Evolutionary conservation across 2,797 vertebrate species (phyloP), one percentile per base, ranked within the genome.

Genomic region (Huso huso): DNA sequence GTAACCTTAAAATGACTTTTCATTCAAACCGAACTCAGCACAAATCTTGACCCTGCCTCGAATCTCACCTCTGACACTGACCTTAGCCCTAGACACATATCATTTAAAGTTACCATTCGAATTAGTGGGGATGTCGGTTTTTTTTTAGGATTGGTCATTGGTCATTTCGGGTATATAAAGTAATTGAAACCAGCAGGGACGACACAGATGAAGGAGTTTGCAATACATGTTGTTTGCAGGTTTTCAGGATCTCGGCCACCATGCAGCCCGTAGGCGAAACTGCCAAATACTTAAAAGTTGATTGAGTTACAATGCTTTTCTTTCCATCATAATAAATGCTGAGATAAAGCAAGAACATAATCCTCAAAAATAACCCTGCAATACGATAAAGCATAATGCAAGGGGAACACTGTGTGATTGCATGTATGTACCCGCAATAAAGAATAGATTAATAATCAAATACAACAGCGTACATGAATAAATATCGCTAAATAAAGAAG

Each of bases 1-100:
- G 37, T 5, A 5, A 37, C 37, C 37, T 37, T 37, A 37, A 37
- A 37, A 37, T 5, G 37, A 37, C 37, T 37, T 37, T 5, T 37
- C 5, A 37, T 37, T 37, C 37, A 37, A 37, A 37, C 37, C 37
- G 37, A 5, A 37, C 37, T 37, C 37, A 37, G 37, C 37, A 37
- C 37, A 37, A n/a, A 12, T 59, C 58, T 51, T 63, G 67, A 72
- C 69, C 65, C 55, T 18, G 18, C 69, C 61, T 64, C 68, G 70
- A 78, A 70, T 70, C 70, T 75, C 70, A 76, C 75, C 75, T 78
- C 67, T 76, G 70, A 69, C 77, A 71, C 53, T 66, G 68, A 77
- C 73, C 73, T 62, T 51, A 69, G 67, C 66, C 72, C 66, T 15
- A 58, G 50, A 57, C 57, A 68, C 12, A 74, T 71, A 77, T 74